Evolutionary conservation across 2,888 invertebrate genomes (phyloP).

Genomic region (Panzeria rudis): DNA sequence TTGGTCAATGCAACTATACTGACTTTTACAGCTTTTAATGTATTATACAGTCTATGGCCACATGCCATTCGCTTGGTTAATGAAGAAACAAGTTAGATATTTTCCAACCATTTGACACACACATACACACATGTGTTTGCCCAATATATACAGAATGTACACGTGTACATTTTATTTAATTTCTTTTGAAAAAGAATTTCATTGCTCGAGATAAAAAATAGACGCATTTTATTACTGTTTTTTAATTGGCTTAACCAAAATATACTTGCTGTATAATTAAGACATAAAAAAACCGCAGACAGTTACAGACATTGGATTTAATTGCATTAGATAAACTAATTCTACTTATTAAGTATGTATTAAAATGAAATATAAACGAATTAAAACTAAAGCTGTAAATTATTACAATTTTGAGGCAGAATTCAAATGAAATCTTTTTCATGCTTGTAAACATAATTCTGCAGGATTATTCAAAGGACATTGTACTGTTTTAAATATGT

Average conservation of each 20-base stretch:
- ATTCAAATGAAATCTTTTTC: background rate
- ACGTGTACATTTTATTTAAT: background rate
- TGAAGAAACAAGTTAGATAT: background rate
- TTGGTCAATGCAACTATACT: background rate
- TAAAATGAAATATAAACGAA: background rate
- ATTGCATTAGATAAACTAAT: background rate
- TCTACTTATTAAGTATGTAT: background rate
- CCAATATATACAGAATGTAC: background rate
- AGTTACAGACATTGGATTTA: background rate
- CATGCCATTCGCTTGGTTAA: background rate
- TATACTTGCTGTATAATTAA: constrained; percentile 3
- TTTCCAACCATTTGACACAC: background rate
- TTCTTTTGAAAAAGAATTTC: background rate
- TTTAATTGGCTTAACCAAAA: background rate
- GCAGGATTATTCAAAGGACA: background rate
- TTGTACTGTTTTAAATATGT: too few relatives aligned
- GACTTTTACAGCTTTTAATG: background rate
- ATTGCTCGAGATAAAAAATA: background rate
- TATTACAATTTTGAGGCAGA: background rate
- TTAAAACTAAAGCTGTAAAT: background rate
- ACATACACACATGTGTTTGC: background rate
- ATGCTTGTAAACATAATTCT: background rate
- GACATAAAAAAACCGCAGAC: constrained; percentile 2
- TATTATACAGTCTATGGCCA: too few relatives aligned
- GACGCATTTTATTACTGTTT: constrained; percentile 3